Base-by-base conservation (phyloP, 2,888 invertebrate genomes). In the Invenusta paracnida region DNA sequence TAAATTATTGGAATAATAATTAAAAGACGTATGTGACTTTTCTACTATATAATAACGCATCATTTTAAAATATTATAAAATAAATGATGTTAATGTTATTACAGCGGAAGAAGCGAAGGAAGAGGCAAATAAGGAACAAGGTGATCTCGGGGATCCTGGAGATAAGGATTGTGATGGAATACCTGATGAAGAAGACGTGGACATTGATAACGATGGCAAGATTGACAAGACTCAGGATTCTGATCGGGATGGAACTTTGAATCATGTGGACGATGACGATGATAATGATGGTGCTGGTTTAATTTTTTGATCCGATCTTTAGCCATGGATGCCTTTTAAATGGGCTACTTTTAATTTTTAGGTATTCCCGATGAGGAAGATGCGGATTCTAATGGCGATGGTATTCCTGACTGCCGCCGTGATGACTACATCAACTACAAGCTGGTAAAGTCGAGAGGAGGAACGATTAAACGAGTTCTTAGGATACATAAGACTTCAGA, bases 361-460 rank as follows among this genome's bases (percentile, higher is more conserved):
- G 91, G 91, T 0, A 90, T 90, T 81, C 90, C 90, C 2, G 90
- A 90, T 83, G 90, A 85, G 87, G 88, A 67, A 30, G 87, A 88
- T 81, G 90, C 90, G 87, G 88, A 88, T 67, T 88, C 89, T 87
- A 89, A 90, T 88, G 90, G 89, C n/a, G 91, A 91, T 87, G 90
- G 90, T 30, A 88, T 88, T 67, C 88, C 88, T 29, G 88, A 88
- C 86, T 88, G 30, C 87, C 88, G 85, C 88, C 86, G 87, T 27
- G 86, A 88, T 82, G 87, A 87, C n/a, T 84, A 29, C 25, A 87
- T 87, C 25, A 86, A 87, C 29, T 87, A 87, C 48, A 87, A 87
- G 25, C 73, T 86, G 5, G 81, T 87, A n/a, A 81, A 67, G n/a
- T 27, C 86, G 11, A 25, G 82, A 31, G 30, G 29, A 67, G 87